Evolutionary conservation across 2,797 vertebrate species (phyloP).

Genomic region (Poeciliopsis paucimaculata): DNA sequence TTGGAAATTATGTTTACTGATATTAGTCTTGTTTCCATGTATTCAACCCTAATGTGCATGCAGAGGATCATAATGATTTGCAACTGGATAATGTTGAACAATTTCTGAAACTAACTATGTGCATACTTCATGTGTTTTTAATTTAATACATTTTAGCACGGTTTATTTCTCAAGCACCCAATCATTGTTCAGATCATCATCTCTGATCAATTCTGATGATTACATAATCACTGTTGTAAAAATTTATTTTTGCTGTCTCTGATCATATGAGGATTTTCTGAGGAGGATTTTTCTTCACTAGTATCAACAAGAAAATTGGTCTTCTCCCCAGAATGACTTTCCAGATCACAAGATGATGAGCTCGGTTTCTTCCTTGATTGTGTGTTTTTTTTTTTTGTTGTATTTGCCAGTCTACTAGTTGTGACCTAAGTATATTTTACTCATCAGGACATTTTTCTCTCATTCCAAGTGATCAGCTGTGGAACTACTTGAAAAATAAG

Average conservation of each 20-base stretch:
- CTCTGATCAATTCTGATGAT: not conserved
- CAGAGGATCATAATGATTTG: not conserved
- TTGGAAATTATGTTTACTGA: not conserved
- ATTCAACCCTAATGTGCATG: not conserved
- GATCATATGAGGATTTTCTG: constrained; percentile 20
- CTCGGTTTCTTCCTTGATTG: constrained; percentile 19
- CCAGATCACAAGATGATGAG: constrained; percentile 13
- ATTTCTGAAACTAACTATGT: not conserved
- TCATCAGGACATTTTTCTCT: constrained; percentile 4
- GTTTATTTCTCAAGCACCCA: not conserved
- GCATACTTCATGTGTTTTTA: not conserved
- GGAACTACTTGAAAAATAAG: not conserved
- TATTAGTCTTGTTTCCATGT: not conserved
- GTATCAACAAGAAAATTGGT: constrained; percentile 6
- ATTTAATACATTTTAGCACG: not conserved
- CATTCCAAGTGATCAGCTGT: constrained; percentile 7
- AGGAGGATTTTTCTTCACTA: not conserved
- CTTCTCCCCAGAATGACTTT: constrained; percentile 18
- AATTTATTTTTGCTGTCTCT: constrained; percentile 18
- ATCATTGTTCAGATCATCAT: not conserved
- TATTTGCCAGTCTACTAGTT: constrained; percentile 10
- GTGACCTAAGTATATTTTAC: constrained; percentile 16
- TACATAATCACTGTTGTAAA: constrained; percentile 3
- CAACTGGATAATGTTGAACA: not conserved
- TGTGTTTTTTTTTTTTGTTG: not conserved